Percentiles rank a stretch among this genome's conserved stretches.
phyloP scores from a whole-genome alignment of 2,113 vertebrate species.

The Thinocorus orbignyianus region DNA sequence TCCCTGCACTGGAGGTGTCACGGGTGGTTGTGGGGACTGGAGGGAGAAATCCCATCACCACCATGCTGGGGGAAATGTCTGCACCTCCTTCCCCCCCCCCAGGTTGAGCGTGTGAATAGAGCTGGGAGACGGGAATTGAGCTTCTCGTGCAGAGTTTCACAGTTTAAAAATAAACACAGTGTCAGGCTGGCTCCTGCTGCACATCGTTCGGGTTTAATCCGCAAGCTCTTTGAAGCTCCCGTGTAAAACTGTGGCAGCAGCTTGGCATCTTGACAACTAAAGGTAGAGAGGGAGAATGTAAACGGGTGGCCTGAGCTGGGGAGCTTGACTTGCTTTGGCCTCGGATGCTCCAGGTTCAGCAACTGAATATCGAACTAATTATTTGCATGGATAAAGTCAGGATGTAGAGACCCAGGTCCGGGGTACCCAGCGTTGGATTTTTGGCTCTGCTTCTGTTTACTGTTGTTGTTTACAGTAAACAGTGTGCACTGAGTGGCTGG shows the following conservation, averaged over 20 bases:
- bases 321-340: background rate
- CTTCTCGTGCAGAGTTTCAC: background rate
- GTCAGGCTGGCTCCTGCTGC: background rate
- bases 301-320: background rate
- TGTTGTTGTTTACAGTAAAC: slow-evolving; percentile 50
- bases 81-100: background rate
- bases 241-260: background rate
- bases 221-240: background rate
- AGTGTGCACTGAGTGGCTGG: slow-evolving; percentile 37
- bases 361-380: background rate
- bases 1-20: background rate
- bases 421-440: background rate
- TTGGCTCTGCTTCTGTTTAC: slow-evolving; percentile 36
- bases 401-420: background rate
- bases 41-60: background rate
- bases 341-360: background rate
- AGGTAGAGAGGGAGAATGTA: background rate
- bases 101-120: fast-evolving
- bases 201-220: background rate
- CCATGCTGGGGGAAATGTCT: background rate
- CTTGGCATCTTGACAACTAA: background rate
- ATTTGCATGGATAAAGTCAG: background rate
- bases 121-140: background rate
- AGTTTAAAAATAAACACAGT: slow-evolving; percentile 2
- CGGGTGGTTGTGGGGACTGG: background rate